These are phyloP conservation scores for Falco berigora DNA, from an alignment of 2,797 vertebrate genomes.

Conservation along the genomic window DNA sequence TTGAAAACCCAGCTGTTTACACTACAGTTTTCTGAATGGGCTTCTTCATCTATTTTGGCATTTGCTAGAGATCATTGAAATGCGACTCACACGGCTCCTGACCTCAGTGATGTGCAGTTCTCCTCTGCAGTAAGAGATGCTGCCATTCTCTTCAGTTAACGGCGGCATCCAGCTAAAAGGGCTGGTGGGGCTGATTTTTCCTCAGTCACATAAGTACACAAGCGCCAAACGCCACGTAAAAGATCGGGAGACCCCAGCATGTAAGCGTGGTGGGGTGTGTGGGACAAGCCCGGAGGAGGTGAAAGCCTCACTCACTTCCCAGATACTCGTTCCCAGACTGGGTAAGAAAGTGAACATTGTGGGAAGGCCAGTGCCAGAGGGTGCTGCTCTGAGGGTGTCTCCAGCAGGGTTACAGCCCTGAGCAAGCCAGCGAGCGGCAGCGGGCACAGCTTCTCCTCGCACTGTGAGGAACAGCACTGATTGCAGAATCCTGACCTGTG, in stretches of 20 bases:
- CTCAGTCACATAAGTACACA: neutral
- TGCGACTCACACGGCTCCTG: neutral
- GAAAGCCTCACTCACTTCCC: neutral
- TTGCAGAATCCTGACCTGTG: neutral
- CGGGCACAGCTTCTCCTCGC: neutral
- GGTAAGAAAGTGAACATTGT: neutral
- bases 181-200: neutral
- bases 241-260: accelerated
- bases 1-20: neutral
- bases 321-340: neutral
- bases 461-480: neutral
- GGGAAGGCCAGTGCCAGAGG: neutral
- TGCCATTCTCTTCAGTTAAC: neutral
- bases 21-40: neutral
- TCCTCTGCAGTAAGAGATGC: neutral
- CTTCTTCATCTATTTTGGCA: neutral
- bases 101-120: neutral
- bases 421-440: neutral
- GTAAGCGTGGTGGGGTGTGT: neutral
- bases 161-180: neutral
- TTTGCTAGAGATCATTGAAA: slow-evolving; percentile 37
- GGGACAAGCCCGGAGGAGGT: neutral
- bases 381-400: neutral
- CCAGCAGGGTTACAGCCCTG: neutral
- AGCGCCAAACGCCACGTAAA: neutral